A percentile compares a stretch with the other conserved stretches of the same genome.
phyloP scores from a whole-genome alignment of 2,797 vertebrate genomes.

The Mus spretus region DNA sequence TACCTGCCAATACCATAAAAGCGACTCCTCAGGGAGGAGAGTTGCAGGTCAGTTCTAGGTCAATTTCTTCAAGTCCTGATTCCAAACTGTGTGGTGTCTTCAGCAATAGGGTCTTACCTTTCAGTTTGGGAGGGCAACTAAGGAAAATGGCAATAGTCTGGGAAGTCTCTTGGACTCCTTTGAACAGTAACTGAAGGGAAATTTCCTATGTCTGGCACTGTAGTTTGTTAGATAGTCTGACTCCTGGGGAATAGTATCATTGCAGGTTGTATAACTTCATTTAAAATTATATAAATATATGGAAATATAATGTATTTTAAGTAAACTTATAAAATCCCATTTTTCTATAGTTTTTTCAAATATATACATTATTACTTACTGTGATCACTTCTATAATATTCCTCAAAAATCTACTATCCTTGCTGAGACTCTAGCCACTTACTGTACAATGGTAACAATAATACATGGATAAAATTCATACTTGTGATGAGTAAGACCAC shows the following conservation, averaged over 20 bases:
- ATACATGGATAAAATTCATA: background rate
- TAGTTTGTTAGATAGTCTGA: background rate
- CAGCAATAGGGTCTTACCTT: background rate
- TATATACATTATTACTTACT: background rate
- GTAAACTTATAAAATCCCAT: background rate
- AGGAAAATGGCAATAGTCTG: background rate
- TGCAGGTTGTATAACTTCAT: background rate
- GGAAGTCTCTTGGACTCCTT: too few species aligned
- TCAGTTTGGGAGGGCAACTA: background rate
- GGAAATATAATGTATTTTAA: background rate
- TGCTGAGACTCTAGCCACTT: constrained; percentile 31
- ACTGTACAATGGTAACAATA: constrained; percentile 31
- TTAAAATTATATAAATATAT: background rate
- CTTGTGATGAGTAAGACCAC: background rate
- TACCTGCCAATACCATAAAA: background rate
- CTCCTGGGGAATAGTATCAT: background rate
- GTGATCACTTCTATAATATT: constrained; percentile 21
- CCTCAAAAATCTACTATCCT: background rate
- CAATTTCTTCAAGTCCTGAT: background rate
- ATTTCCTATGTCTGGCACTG: background rate
- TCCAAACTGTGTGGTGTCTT: background rate
- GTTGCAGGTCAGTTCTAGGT: background rate
- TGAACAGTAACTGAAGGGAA: background rate
- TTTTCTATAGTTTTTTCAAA: background rate
- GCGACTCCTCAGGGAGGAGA: background rate